Percentiles rank a stretch among this genome's conserved stretches.
These are phyloP conservation scores for Julus scandinavius DNA, from an alignment of 2,888 invertebrate species.

Conservation along the genomic window DNA sequence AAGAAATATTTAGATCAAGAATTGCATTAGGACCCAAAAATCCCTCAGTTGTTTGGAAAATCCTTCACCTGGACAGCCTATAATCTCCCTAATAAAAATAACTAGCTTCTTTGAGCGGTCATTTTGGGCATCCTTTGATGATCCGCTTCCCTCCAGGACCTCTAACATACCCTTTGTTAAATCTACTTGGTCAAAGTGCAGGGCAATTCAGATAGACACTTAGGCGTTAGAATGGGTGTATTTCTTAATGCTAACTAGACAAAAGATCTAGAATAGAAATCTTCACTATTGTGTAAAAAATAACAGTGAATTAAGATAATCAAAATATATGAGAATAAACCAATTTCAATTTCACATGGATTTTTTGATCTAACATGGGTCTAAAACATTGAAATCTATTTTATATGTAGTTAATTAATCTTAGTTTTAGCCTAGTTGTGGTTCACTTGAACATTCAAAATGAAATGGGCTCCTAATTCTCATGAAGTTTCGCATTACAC, in stretches of 20 bases:
- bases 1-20: background rate
- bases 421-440: too few relatives aligned
- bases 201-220: background rate
- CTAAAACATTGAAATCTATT: too few relatives aligned
- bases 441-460: too few relatives aligned
- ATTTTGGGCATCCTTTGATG: background rate
- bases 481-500: too few relatives aligned
- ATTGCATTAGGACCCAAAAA: background rate
- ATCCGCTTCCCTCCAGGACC: background rate
- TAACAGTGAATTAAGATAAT: too few relatives aligned
- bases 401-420: too few relatives aligned
- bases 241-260: background rate
- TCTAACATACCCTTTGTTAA: background rate
- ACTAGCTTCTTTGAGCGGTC: background rate
- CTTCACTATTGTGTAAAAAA: too few relatives aligned
- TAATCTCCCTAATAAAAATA: constrained; percentile 18
- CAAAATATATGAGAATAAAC: too few relatives aligned
- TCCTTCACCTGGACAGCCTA: constrained; percentile 18
- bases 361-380: too few relatives aligned
- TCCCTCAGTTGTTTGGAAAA: background rate
- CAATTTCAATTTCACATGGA: too few relatives aligned
- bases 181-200: background rate
- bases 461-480: too few relatives aligned
- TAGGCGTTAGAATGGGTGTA: background rate
- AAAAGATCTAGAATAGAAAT: too few relatives aligned